phyloP scores from a whole-genome alignment of 2,888 invertebrate species.

The Leucophenga montana region DNA sequence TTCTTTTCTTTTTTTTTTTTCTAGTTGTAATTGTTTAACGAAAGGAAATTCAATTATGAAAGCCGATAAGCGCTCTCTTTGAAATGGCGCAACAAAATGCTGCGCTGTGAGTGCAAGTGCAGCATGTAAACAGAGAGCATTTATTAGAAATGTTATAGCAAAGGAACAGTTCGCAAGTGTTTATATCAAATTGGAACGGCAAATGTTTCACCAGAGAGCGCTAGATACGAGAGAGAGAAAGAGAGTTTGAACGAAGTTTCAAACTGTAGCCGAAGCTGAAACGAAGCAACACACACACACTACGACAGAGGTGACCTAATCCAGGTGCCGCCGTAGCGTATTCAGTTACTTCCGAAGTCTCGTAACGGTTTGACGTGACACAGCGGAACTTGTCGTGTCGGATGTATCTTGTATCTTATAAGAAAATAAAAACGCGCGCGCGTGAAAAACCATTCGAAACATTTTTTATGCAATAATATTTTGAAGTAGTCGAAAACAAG shows the following conservation, averaged over 20 bases:
- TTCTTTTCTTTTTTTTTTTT: constrained; percentile 47
- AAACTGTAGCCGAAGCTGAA: neutral
- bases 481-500: neutral
- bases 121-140: constrained; percentile 11
- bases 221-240: neutral
- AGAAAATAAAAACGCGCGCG: neutral
- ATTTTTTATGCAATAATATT: too few relatives aligned
- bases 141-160: too few relatives aligned
- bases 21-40: constrained; percentile 55
- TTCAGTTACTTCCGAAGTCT: constrained; percentile 70
- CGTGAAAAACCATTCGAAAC: neutral
- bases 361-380: constrained; percentile 49
- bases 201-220: constrained; percentile 7
- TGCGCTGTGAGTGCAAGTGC: constrained; percentile 7
- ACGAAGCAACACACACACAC: constrained; percentile 1
- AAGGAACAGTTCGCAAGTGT: too few relatives aligned
- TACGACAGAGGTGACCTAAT: constrained; percentile 64
- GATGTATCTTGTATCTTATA: neutral
- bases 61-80: constrained; percentile 47
- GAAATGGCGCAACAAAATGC: too few relatives aligned
- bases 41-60: constrained; percentile 59
- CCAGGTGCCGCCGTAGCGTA: constrained; percentile 67
- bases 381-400: neutral
- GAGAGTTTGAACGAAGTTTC: neutral
- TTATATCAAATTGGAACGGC: neutral